Evolutionary conservation across 2,113 vertebrate genomes (phyloP).

Genomic region (Fukomys damarensis): DNA sequence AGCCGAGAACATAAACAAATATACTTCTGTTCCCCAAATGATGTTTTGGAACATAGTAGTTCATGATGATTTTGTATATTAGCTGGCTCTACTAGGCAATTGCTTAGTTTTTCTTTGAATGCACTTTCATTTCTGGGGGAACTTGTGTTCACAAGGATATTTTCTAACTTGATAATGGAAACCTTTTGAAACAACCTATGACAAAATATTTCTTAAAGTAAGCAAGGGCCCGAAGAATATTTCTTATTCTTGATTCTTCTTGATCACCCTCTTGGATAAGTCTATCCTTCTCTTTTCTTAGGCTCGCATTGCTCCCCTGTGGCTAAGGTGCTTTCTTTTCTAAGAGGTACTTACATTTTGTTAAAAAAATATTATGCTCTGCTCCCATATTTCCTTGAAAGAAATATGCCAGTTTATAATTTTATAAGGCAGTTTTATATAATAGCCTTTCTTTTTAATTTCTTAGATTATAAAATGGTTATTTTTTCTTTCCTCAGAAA

Average conservation of each 20-base stretch:
- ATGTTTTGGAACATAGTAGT: background rate
- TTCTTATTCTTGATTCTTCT: background rate
- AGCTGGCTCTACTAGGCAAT: background rate
- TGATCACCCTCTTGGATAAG: background rate
- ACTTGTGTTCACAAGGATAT: background rate
- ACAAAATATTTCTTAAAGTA: background rate
- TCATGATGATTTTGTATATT: background rate
- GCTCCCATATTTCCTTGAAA: slow-evolving; percentile 11
- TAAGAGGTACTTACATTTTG: background rate
- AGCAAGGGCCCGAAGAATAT: background rate
- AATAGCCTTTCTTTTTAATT: slow-evolving; percentile 30
- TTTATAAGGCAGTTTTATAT: slow-evolving; percentile 1
- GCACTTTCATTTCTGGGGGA: slow-evolving; percentile 40
- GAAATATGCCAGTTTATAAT: slow-evolving; percentile 5
- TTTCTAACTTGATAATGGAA: slow-evolving; percentile 21
- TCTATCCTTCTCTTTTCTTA: background rate
- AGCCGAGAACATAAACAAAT: background rate
- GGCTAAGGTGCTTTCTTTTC: slow-evolving; percentile 39
- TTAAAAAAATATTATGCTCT: slow-evolving; percentile 23
- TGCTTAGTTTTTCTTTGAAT: slow-evolving; percentile 51
- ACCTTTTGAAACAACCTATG: background rate
- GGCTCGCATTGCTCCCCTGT: background rate
- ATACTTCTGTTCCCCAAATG: background rate
- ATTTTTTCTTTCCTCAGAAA: background rate
- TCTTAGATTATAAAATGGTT: background rate